Evolutionary conservation across 2,797 vertebrate genomes (phyloP), one percentile per base, ranked within the genome.

Genomic region (Cirrhinus molitorella): DNA sequence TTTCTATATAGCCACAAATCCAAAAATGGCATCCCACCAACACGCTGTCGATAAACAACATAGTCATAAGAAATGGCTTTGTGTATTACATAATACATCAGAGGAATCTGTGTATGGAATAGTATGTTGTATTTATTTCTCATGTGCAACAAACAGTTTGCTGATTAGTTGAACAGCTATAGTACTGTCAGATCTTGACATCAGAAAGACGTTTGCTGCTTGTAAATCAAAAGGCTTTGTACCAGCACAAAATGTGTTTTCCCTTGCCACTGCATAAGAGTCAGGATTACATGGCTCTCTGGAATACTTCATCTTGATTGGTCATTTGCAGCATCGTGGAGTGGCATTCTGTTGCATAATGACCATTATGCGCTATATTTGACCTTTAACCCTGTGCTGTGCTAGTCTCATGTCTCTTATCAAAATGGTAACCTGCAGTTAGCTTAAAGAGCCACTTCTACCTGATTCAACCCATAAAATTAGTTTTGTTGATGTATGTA

Each of bases 1-100:
- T 53, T 65, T 79, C 77, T 55, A 49, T 40, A 55, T 16, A 79
- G 9, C 49, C 17, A 11, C n/a, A 3, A 8, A 37, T 79, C 76
- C 76, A 79, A 67, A 79, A 79, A 51, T 79, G 25, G 45, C 76
- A 79, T 66, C 76, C 61, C 61, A 51, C 61, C 28, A 66, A 53
- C 28, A 75, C 51, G 12, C 21, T 9, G n/a, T 76, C 55, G n/a
- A 76, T 76, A 76, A 76, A 45, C 55, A 59, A 43, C 34, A 16
- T 3, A 76, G 55, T 59, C 21, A 76, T 59, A 45, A 40, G 37
- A 43, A 59, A 61, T 59, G 53, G 73, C 34, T 59, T 57, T 59
- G 55, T 76, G 23, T 7, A 16, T 74, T 74, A 5, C 31, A 55
- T 76, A 76, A 76, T 76, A 61, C 73, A 76, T 61, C 25, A 66